Evolutionary conservation across 2,888 invertebrate species (phyloP), one percentile per base, ranked within the genome.

Genomic region (Zelleria hepariella): DNA sequence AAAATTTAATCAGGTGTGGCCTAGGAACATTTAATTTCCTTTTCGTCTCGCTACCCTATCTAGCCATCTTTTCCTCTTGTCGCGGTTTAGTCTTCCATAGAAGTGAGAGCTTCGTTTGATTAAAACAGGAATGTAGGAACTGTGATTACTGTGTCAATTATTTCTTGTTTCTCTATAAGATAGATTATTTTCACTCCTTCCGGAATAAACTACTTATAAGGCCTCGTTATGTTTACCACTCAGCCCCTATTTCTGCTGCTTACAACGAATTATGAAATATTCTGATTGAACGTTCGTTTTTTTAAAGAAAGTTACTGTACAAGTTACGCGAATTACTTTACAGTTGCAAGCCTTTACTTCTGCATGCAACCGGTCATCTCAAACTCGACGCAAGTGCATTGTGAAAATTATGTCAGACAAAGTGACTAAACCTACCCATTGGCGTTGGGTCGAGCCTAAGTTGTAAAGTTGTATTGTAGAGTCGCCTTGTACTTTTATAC

Each of bases 121-220:
- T 75, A 74, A 77, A 76, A 80, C 84, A 80, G 80, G 80, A 82
- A 78, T 68, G 73, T 84, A 86, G 78, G 68, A 85, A 85, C 84
- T 87, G 87, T 88, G 88, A 88, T 88, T 79, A 86, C 85, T 82
- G 79, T 87, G 88, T 88, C 88, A 88, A 88, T 88, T 88, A 88
- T 85, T 86, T 86, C 82, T 80, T 77, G 78, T 79, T 27, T 55
- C 25, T n/a, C 8, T 24, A 7, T 20, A 10, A 1, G 25, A 24
- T 3, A 53, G 15, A n/a, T 24, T 23, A 23, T 24, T 52, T 52
- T 15, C 8, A 25, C 1, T 53, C 23, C 24, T 24, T 2, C 53
- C 15, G 53, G 24, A 53, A 53, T 24, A 53, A 10, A 1, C 53
- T 25, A 1, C 7, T n/a, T n/a, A n/a, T n/a, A n/a, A 23, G 52